Evolutionary conservation across 1,140 invertebrate species (phyloP).

Genomic region (Sweltsa coloradensis): DNA sequence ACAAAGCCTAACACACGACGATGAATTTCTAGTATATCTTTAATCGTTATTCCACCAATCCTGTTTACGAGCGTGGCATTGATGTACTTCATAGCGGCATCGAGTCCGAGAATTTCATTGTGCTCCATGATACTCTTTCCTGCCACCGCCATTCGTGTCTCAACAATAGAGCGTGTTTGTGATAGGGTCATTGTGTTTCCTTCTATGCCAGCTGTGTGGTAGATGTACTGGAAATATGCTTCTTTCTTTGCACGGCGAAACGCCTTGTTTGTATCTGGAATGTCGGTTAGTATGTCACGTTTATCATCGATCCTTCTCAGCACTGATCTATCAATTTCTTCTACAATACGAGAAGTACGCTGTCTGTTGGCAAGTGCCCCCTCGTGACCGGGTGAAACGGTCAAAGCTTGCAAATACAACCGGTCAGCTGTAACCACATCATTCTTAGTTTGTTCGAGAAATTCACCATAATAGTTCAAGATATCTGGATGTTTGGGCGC

Average conservation of each 20-base stretch:
- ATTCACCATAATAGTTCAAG: conserved; percentile 86
- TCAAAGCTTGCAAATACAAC: conserved; percentile 71
- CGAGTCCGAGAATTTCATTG: conserved; percentile 89
- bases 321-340: conserved; percentile 72
- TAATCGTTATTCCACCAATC: conserved; percentile 56
- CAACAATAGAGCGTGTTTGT: conserved; percentile 83
- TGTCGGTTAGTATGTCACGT: conserved; percentile 61
- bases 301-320: conserved; percentile 78
- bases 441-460: conserved; percentile 73
- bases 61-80: conserved; percentile 79
- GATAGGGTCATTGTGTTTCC: conserved; percentile 94
- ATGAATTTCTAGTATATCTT: conserved; percentile 90
- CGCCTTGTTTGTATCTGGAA: conserved; percentile 66
- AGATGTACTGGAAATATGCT: conserved; percentile 89
- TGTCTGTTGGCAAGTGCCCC: conserved; percentile 69
- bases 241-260: conserved; percentile 82
- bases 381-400: conserved; percentile 67
- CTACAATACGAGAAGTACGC: conserved; percentile 76
- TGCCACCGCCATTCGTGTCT: conserved; percentile 82
- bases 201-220: conserved; percentile 95
- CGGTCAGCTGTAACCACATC: conserved; percentile 85
- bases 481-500: conserved; percentile 87
- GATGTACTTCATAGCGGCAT: conserved; percentile 90
- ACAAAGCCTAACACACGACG: conserved; percentile 85
- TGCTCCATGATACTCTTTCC: conserved; percentile 94